phyloP scores from a whole-genome alignment of 2,113 vertebrate genomes.

The Eleginops maclovinus region DNA sequence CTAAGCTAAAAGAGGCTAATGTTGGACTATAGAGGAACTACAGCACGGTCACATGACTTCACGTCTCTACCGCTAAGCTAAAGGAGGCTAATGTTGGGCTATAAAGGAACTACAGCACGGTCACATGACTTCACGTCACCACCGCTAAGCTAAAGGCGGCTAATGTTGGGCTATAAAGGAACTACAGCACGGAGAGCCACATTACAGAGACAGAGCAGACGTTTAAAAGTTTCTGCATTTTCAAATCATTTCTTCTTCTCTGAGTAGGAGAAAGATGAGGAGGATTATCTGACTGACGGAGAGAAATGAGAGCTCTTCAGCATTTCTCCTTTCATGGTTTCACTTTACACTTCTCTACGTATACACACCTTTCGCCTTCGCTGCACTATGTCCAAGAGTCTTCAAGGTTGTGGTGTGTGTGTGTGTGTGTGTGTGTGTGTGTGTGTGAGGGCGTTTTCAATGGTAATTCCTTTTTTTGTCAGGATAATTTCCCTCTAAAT shows the following conservation, averaged over 20 bases:
- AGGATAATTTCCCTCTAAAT: background rate
- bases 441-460: background rate
- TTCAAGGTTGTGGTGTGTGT: background rate
- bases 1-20: too few species aligned
- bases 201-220: background rate
- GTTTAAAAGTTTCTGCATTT: background rate
- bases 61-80: too few species aligned
- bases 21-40: too few species aligned
- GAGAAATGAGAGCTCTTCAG: constrained; percentile 27
- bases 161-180: too few species aligned
- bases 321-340: constrained; percentile 7
- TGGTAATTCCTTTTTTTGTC: background rate
- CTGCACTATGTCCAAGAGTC: constrained; percentile 7
- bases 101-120: too few species aligned
- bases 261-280: constrained; percentile 17
- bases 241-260: background rate
- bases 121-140: too few species aligned
- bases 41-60: too few species aligned
- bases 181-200: too few species aligned
- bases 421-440: constrained; percentile 8
- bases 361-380: constrained; percentile 11
- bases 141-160: too few species aligned
- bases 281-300: constrained; percentile 13
- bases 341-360: background rate
- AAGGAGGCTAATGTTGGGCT: too few species aligned